Conservation (phyloP, 2,113 vertebrate genomes). For the Archocentrus centrarchus region DNA sequence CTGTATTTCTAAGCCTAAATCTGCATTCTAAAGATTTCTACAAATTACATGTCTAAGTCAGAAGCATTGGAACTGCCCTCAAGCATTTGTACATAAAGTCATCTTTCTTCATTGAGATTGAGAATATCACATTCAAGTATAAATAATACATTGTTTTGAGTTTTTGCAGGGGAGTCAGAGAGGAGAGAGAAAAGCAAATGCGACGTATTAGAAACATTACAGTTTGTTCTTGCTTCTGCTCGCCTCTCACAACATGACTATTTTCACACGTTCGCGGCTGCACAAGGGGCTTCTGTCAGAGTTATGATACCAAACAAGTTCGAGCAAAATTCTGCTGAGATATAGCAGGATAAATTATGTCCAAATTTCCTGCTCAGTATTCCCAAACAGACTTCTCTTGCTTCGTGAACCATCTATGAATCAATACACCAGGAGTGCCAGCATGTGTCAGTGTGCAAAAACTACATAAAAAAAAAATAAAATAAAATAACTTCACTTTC, state of each 20-base stretch:
- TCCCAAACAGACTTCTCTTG: slow-evolving; percentile 13
- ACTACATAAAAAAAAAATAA: not conserved
- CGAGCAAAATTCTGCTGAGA: slow-evolving; percentile 13
- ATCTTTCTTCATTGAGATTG: slow-evolving; percentile 40
- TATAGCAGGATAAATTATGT: slow-evolving; percentile 34
- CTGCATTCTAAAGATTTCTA: slow-evolving; percentile 7
- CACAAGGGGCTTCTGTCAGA: slow-evolving; percentile 51
- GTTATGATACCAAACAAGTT: slow-evolving; percentile 46
- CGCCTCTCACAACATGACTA: slow-evolving; percentile 45
- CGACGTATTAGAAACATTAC: slow-evolving; percentile 61
- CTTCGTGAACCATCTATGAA: slow-evolving; percentile 17
- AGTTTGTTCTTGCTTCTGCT: slow-evolving; percentile 61
- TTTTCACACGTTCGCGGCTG: slow-evolving; percentile 63
- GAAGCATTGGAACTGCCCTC: slow-evolving; percentile 11
- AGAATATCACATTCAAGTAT: slow-evolving; percentile 40
- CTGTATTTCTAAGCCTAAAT: not conserved
- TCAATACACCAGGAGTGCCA: slow-evolving; percentile 12
- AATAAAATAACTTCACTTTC: not conserved
- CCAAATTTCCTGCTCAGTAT: slow-evolving; percentile 25
- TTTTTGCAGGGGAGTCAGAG: slow-evolving; percentile 58
- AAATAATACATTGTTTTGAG: slow-evolving; percentile 68
- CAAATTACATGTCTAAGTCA: not conserved
- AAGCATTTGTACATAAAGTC: slow-evolving; percentile 34
- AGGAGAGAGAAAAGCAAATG: slow-evolving; percentile 49
- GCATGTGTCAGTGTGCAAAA: slow-evolving; percentile 12